Percentiles rank a stretch among this genome's conserved stretches.
Conservation (phyloP, 2,888 invertebrate genomes). For the Dasypogon diadema region DNA sequence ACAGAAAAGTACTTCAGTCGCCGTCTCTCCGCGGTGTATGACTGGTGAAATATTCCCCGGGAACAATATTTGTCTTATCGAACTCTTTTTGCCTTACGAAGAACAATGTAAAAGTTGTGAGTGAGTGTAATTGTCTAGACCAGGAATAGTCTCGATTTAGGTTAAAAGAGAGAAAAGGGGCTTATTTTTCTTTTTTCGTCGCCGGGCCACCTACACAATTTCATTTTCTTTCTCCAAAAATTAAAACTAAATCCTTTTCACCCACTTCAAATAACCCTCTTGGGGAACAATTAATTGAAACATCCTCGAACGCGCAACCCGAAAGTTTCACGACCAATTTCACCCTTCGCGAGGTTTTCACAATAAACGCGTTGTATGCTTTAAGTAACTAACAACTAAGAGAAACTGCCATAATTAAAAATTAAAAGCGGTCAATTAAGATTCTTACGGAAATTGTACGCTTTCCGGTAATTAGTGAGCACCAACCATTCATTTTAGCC, state of each 20-base stretch:
- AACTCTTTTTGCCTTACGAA: not conserved
- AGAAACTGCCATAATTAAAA: conserved; percentile 31
- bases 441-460: conserved; percentile 23
- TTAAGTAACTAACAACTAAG: conserved; percentile 20
- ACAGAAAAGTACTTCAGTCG: not conserved
- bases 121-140: not conserved
- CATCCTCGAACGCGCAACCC: not conserved
- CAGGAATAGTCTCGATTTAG: not conserved
- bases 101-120: too few relatives aligned
- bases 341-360: not conserved
- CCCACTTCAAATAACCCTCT: not conserved
- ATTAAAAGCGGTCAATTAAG: conserved; percentile 34
- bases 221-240: not conserved
- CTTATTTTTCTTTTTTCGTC: not conserved
- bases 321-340: conserved; percentile 4
- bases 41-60: not conserved
- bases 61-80: not conserved
- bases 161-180: not conserved
- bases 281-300: not conserved
- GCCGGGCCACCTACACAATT: too few relatives aligned
- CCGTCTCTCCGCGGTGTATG: not conserved
- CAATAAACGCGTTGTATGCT: not conserved
- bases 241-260: not conserved
- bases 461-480: conserved; percentile 32
- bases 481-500: too few relatives aligned